Conservation (phyloP, 2,113 vertebrate genomes). For the Nestor notabilis region DNA sequence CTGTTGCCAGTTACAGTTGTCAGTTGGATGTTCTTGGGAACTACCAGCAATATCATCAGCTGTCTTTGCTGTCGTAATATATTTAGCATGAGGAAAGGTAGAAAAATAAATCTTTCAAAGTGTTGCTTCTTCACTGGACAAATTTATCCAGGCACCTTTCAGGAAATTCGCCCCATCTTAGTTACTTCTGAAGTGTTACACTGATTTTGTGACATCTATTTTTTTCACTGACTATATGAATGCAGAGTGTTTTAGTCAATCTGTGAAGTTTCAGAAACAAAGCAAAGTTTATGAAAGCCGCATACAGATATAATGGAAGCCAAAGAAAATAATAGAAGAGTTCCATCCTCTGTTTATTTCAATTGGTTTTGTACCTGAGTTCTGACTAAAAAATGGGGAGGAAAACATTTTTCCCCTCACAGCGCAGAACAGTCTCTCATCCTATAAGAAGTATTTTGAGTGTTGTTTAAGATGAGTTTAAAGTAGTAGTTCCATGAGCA, state of each 20-base stretch:
- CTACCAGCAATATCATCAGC: not conserved
- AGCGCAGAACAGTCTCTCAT: not conserved
- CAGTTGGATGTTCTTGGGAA: not conserved
- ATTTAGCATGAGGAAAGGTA: not conserved
- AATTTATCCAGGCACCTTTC: not conserved
- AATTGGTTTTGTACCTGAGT: not conserved
- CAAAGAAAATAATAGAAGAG: not conserved
- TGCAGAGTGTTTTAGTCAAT: not conserved
- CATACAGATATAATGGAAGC: fast-evolving
- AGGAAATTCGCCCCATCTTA: not conserved
- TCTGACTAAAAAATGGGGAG: not conserved
- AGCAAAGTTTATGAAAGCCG: not conserved
- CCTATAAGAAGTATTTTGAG: not conserved
- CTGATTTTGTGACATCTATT: not conserved
- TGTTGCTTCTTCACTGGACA: not conserved
- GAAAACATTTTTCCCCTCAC: not conserved
- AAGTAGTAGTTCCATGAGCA: not conserved
- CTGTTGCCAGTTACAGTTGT: not conserved
- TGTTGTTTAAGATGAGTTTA: not conserved
- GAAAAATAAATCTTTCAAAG: not conserved
- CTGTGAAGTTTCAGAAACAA: not conserved
- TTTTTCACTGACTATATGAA: not conserved
- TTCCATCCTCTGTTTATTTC: not conserved
- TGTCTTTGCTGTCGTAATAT: not conserved
- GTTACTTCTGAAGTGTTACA: not conserved